phyloP scores from a whole-genome alignment of 2,888 invertebrate genomes.

The Tigriopus californicus region DNA sequence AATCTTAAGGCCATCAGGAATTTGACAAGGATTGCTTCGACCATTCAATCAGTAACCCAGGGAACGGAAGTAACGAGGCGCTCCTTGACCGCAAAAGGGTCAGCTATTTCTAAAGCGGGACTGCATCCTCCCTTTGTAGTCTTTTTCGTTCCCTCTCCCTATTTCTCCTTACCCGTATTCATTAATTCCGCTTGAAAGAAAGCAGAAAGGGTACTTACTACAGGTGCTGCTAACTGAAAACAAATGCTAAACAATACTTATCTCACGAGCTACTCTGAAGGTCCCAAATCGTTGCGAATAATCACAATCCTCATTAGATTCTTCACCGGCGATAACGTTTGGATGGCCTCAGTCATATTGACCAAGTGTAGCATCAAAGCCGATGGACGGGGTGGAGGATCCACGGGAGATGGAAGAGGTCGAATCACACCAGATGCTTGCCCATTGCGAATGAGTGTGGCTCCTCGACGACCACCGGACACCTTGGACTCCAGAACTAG shows the following conservation, averaged over 20 bases:
- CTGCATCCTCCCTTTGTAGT: too few relatives aligned
- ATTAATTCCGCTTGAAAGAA: too few relatives aligned
- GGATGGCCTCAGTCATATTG: slow-evolving; percentile 1
- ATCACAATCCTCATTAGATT: neutral
- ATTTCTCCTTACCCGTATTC: too few relatives aligned
- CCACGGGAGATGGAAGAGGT: neutral
- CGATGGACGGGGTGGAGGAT: neutral
- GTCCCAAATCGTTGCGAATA: neutral
- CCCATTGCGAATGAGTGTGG: slow-evolving; percentile 1
- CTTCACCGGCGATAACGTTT: slow-evolving; percentile 4
- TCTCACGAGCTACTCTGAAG: neutral
- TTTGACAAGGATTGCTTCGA: too few relatives aligned
- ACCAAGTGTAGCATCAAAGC: slow-evolving; percentile 7
- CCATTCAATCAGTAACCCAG: too few relatives aligned
- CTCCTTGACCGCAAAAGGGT: too few relatives aligned
- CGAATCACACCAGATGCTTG: neutral
- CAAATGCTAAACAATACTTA: neutral
- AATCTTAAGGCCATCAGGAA: too few relatives aligned
- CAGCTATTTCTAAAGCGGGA: too few relatives aligned
- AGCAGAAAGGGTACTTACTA: too few relatives aligned
- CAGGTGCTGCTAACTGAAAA: too few relatives aligned
- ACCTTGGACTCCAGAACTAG: neutral
- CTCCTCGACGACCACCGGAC: slow-evolving; percentile 5
- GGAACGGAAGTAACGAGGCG: too few relatives aligned
- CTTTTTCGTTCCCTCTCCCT: too few relatives aligned